Evolutionary conservation across 1,140 invertebrate species (phyloP).

Genomic region (Zaprionus ghesquierei): DNA sequence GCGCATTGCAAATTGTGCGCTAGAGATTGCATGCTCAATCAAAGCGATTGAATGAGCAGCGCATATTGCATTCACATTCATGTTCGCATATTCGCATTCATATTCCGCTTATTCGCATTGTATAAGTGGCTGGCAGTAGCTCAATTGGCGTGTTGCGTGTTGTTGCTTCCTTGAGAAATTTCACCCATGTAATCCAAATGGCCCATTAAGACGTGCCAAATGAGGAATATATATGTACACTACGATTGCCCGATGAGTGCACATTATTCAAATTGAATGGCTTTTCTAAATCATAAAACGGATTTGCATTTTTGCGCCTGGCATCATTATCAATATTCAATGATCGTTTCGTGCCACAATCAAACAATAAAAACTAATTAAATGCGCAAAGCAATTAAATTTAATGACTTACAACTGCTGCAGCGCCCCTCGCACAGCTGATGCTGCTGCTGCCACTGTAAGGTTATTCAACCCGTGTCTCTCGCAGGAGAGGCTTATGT

Average conservation of each 20-base stretch:
- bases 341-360: slow-evolving; percentile 34
- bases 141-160: slow-evolving; percentile 46
- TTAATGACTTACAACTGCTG: slow-evolving; percentile 20
- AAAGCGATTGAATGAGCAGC: slow-evolving; percentile 25
- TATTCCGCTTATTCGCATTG: slow-evolving; percentile 23
- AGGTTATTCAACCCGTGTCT: slow-evolving; percentile 63
- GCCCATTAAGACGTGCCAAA: slow-evolving; percentile 44
- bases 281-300: slow-evolving; percentile 22
- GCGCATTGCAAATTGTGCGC: neutral
- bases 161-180: slow-evolving; percentile 75
- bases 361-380: slow-evolving; percentile 45
- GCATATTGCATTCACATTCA: slow-evolving; percentile 11
- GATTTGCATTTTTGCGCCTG: slow-evolving; percentile 53
- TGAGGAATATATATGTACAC: neutral
- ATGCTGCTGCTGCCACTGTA: slow-evolving; percentile 25
- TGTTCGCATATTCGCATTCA: slow-evolving; percentile 19
- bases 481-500: slow-evolving; percentile 65
- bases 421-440: neutral
- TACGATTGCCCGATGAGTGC: neutral
- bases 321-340: slow-evolving; percentile 59
- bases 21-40: slow-evolving; percentile 26
- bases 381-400: slow-evolving; percentile 45
- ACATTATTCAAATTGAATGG: slow-evolving; percentile 70
- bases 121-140: slow-evolving; percentile 21
- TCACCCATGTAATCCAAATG: slow-evolving; percentile 46